Base-by-base conservation (phyloP, 1,140 invertebrate species). In the Penaeus vannamei region DNA sequence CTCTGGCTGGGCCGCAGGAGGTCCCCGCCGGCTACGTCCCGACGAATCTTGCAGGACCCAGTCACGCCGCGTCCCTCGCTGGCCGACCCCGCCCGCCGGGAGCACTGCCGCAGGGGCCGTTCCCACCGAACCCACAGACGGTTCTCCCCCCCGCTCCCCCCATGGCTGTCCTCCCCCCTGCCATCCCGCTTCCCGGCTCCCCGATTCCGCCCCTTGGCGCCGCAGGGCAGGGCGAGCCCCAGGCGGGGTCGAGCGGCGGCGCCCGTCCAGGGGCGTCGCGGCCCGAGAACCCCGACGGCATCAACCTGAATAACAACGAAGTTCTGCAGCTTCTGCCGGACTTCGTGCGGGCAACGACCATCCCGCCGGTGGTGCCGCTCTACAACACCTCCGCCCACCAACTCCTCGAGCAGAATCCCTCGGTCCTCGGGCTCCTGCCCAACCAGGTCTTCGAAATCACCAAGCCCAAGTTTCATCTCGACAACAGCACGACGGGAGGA, bases 381-480 rank as follows among this genome's bases (percentile, higher is more conserved):
- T 90, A 88, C 77, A 91, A 91, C 66, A 85, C 62, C 14, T 85
- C 88, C n/a, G 77, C 86, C 12, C 87, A 91, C 59, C 46, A 83
- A 8, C 72, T 90, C n/a, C 36, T 91, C 23, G 91, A 86, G 29
- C 76, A 85, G 53, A 90, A 88, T 46, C 89, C 91, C 1, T 90
- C 91, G 2, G 91, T 86, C 1, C 79, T 91, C 36, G 91, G 91
- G 26, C 66, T 90, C 42, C 87, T 91, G n/a, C 91, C 91, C n/a
- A 91, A 83, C 66, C 82, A 82, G 23, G 82, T 90, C 19, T 91
- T 91, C 69, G 42, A 84, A 7, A 76, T 91, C n/a, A 46, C 76
- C 29, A 83, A 62, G 19, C 72, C 77, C n/a, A 83, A 59, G 46
- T 22, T 90, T 12, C 66, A 62, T 26, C 61, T 29, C 12, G 42